Evolutionary conservation across 2,797 vertebrate species (phyloP).

Genomic region (Ibycter americanus): DNA sequence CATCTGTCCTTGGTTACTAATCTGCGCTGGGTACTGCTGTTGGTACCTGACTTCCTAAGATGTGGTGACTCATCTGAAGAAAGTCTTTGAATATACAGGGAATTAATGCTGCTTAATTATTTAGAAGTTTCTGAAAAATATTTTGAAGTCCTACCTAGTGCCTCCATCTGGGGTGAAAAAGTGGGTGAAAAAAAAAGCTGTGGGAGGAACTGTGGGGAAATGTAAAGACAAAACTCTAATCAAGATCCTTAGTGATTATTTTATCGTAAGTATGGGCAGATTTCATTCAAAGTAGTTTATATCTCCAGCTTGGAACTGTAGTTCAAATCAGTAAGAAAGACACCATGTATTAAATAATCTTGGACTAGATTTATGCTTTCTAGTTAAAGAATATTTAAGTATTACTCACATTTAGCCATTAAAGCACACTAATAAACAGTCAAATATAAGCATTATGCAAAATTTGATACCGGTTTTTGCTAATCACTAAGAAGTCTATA

Average conservation of each 20-base stretch:
- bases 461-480: neutral
- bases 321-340: neutral
- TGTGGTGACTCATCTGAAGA: neutral
- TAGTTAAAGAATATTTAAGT: neutral
- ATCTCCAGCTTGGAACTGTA: neutral
- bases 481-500: neutral
- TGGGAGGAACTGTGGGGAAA: neutral
- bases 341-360: neutral
- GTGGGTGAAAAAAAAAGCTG: neutral
- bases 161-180: neutral
- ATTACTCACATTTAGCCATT: neutral
- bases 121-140: neutral
- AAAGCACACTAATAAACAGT: neutral
- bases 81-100: neutral
- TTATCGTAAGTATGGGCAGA: neutral
- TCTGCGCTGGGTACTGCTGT: neutral
- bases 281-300: neutral
- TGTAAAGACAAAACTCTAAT: neutral
- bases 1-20: constrained; percentile 32
- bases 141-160: neutral
- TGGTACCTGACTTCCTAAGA: neutral
- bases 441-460: neutral
- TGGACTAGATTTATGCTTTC: neutral
- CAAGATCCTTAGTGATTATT: neutral
- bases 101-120: neutral